phyloP scores from a whole-genome alignment of 2,888 invertebrate genomes.

The Eupithecia subumbrata region DNA sequence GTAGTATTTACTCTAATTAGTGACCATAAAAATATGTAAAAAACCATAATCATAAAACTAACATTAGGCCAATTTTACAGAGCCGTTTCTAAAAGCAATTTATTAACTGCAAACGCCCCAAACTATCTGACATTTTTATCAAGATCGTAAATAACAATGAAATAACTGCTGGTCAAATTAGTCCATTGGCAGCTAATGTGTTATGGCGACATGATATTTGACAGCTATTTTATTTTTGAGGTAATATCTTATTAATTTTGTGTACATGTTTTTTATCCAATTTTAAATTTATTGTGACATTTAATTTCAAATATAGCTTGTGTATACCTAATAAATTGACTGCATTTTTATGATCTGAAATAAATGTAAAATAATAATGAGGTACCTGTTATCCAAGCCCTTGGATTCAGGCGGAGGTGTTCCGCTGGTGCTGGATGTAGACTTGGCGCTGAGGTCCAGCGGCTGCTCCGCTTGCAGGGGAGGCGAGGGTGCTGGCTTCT shows the following conservation, averaged over 20 bases:
- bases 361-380: too few relatives aligned
- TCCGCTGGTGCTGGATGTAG: slow-evolving; percentile 82
- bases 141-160: not conserved
- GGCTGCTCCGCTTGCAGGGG: slow-evolving; percentile 89
- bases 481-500: slow-evolving; percentile 75
- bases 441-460: slow-evolving; percentile 93
- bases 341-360: too few relatives aligned
- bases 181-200: not conserved
- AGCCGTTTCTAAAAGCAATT: slow-evolving; percentile 4
- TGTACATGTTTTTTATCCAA: too few relatives aligned
- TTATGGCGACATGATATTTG: not conserved
- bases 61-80: not conserved
- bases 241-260: not conserved
- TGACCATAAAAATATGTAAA: slow-evolving; percentile 3
- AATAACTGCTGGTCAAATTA: not conserved
- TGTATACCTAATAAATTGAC: too few relatives aligned
- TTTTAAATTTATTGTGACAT: too few relatives aligned
- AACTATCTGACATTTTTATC: not conserved
- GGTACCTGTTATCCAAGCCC: slow-evolving; percentile 87
- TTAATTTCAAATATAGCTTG: too few relatives aligned
- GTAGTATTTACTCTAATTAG: not conserved
- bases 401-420: slow-evolving; percentile 83
- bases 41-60: slow-evolving; percentile 6
- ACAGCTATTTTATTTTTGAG: not conserved
- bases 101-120: not conserved